These are phyloP conservation scores for Amphimallon solstitiale DNA, from an alignment of 2,888 invertebrate species.

Conservation along the genomic window DNA sequence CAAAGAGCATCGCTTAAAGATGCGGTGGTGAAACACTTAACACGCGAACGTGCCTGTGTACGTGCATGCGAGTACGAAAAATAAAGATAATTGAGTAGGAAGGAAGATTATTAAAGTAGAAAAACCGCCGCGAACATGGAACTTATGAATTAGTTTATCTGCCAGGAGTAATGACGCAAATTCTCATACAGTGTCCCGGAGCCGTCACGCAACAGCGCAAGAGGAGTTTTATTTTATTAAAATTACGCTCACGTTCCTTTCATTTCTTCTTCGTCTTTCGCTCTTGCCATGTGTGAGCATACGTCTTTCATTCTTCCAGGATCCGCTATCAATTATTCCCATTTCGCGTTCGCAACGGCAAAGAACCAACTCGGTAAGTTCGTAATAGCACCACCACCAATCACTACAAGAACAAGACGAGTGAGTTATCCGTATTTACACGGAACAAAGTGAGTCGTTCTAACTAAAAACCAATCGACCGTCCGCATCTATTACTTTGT, in stretches of 20 bases:
- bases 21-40: not conserved
- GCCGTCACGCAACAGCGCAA: conserved; percentile 54
- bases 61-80: conserved; percentile 20
- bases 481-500: not conserved
- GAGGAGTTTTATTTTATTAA: conserved; percentile 53
- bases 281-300: not conserved
- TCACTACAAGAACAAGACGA: no score
- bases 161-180: conserved; percentile 58
- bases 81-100: conserved; percentile 44
- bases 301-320: conserved; percentile 30
- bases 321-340: conserved; percentile 28
- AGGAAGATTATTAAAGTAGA: conserved; percentile 44
- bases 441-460: conserved; percentile 14
- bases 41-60: conserved; percentile 8
- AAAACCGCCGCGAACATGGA: conserved; percentile 40
- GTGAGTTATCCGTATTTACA: conserved; percentile 20
- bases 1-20: not conserved
- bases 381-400: no score
- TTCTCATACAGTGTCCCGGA: conserved; percentile 55
- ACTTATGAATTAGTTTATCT: conserved; percentile 57
- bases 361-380: not conserved
- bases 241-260: conserved; percentile 49
- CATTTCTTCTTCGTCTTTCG: not conserved
- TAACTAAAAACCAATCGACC: conserved; percentile 18
- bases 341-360: conserved; percentile 12